Evolutionary conservation across 2,113 vertebrate genomes (phyloP).

Genomic region (Heterotilapia buettikoferi): DNA sequence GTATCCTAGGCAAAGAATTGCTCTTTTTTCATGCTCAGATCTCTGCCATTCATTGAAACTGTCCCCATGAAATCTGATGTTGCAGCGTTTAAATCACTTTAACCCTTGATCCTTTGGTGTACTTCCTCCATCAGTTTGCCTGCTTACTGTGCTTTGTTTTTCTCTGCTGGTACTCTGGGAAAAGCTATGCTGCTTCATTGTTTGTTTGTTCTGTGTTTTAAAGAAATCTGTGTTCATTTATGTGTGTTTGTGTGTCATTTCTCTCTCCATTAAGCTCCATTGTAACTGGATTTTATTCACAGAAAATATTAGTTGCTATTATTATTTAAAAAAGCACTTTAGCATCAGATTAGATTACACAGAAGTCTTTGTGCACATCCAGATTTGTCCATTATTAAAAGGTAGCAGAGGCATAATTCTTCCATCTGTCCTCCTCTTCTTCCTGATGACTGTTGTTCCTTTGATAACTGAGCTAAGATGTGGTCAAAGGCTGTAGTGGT

Average conservation of each 20-base stretch:
- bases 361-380: neutral
- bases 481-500: constrained; percentile 39
- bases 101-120: constrained; percentile 26
- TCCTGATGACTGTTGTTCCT: constrained; percentile 19
- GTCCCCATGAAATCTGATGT: constrained; percentile 59
- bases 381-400: constrained; percentile 4
- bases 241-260: neutral
- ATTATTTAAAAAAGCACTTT: neutral
- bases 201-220: neutral
- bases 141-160: constrained; percentile 20
- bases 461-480: constrained; percentile 44
- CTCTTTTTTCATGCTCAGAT: constrained; percentile 52
- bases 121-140: constrained; percentile 45
- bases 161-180: constrained; percentile 16
- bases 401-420: constrained; percentile 3
- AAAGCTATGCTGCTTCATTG: neutral
- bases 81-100: constrained; percentile 46
- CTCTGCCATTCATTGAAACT: constrained; percentile 44
- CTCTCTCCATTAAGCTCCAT: neutral
- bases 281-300: neutral
- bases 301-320: neutral
- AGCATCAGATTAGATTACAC: neutral
- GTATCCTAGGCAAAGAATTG: constrained; percentile 62
- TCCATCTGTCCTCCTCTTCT: constrained; percentile 22
- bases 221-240: neutral